Conservation (phyloP, 2,113 vertebrate genomes). For the Conger conger region DNA sequence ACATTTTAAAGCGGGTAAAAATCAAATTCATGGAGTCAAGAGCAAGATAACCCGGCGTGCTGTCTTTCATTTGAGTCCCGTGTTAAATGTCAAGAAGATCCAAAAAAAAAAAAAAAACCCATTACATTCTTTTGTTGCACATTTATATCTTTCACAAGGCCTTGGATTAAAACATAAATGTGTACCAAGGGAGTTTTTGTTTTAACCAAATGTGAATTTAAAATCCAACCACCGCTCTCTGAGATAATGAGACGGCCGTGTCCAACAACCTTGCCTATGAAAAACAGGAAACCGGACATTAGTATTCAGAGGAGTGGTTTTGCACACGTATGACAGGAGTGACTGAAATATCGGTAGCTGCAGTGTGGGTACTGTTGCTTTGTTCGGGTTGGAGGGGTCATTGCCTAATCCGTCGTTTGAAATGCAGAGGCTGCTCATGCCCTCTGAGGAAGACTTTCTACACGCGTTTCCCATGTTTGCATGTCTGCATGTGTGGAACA, state of each 20-base stretch:
- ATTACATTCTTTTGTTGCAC: slow-evolving; percentile 25
- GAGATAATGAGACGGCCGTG: not conserved
- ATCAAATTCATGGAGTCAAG: slow-evolving; percentile 31
- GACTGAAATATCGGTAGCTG: not conserved
- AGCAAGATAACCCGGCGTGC: slow-evolving; percentile 25
- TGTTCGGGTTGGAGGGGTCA: not conserved
- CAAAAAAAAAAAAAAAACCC: slow-evolving; percentile 21
- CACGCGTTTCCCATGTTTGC: not conserved
- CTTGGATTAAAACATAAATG: not conserved
- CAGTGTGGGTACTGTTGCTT: not conserved
- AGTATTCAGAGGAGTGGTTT: not conserved
- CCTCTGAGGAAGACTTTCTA: not conserved
- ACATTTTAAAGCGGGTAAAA: slow-evolving; percentile 32
- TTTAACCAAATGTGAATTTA: not conserved
- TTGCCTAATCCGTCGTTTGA: not conserved
- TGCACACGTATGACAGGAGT: not conserved
- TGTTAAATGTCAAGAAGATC: slow-evolving; percentile 47
- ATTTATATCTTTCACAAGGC: slow-evolving; percentile 17
- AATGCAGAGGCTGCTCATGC: not conserved
- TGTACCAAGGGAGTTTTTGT: not conserved
- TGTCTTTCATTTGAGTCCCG: slow-evolving; percentile 27
- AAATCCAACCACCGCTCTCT: not conserved
- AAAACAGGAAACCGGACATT: not conserved
- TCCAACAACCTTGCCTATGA: not conserved
- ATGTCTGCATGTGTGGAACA: not conserved